Percentiles rank a stretch among this genome's conserved stretches.
Conservation (phyloP, 2,888 invertebrate species). For the Drosophila pseudotakahashii region DNA sequence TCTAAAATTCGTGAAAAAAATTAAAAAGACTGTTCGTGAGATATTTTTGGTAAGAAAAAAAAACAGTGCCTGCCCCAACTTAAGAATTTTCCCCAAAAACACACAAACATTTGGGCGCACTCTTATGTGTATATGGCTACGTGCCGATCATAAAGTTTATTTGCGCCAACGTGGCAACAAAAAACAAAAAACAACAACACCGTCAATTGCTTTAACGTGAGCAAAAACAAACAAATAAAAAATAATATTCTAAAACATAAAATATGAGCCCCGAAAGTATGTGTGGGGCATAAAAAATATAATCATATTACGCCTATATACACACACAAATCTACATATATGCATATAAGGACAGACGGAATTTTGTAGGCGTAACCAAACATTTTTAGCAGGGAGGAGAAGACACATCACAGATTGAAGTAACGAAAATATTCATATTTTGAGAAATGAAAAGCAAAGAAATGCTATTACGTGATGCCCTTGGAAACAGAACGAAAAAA, state of each 20-base stretch:
- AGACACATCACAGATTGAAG: slow-evolving; percentile 37
- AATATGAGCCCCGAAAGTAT: slow-evolving; percentile 61
- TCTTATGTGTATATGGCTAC: slow-evolving; percentile 40
- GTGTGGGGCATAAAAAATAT: slow-evolving; percentile 71
- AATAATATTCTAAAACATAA: slow-evolving; percentile 73
- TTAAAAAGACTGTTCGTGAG: slow-evolving; percentile 2
- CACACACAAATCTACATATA: slow-evolving; percentile 5
- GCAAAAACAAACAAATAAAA: slow-evolving; percentile 68
- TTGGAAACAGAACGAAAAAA: slow-evolving; percentile 26
- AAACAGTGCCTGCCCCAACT: slow-evolving; percentile 9
- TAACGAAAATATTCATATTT: slow-evolving; percentile 64
- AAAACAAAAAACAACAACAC: slow-evolving; percentile 16
- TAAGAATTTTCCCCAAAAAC: slow-evolving; percentile 14
- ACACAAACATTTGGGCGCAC: slow-evolving; percentile 19
- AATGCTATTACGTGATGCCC: slow-evolving; percentile 71
- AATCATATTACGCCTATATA: slow-evolving; percentile 70
- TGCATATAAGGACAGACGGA: slow-evolving; percentile 7
- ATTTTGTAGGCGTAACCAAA: slow-evolving; percentile 36
- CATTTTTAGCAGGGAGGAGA: slow-evolving; percentile 34
- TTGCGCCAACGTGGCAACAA: slow-evolving; percentile 53
- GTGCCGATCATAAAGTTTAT: slow-evolving; percentile 77
- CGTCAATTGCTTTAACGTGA: slow-evolving; percentile 40
- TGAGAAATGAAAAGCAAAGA: slow-evolving; percentile 71
- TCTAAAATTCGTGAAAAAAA: not conserved
- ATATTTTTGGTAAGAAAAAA: not conserved